Evolutionary conservation across 1,140 invertebrate species (phyloP).

Genomic region (Euura lappo): DNA sequence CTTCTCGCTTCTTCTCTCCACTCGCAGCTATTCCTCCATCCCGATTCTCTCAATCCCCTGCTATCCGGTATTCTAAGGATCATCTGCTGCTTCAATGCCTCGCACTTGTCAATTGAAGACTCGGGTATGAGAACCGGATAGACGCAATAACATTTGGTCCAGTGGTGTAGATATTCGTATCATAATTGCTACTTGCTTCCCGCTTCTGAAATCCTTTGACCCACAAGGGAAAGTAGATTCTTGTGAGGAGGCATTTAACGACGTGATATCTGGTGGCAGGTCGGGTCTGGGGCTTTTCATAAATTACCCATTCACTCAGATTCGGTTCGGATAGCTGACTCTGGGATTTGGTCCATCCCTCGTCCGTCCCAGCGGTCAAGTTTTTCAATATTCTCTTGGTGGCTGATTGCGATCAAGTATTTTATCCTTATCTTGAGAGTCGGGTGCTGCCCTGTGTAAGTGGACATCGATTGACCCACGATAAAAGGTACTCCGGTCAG

Average conservation of each 20-base stretch:
- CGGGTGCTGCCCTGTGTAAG: no score
- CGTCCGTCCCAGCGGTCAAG: background rate
- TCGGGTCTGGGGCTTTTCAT: background rate
- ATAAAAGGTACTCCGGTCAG: no score
- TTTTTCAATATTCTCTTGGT: background rate
- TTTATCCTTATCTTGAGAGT: no score
- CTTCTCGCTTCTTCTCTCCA: background rate
- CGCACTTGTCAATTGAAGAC: no score
- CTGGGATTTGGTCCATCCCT: background rate
- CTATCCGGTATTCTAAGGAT: background rate
- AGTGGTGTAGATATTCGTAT: no score
- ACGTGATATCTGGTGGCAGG: background rate
- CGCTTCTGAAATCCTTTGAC: no score
- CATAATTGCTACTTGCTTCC: no score
- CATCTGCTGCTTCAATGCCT: background rate
- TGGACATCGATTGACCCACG: no score
- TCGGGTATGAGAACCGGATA: no score
- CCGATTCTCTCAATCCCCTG: background rate
- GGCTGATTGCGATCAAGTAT: background rate
- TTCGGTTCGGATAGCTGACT: slow-evolving; percentile 1
- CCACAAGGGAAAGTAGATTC: no score
- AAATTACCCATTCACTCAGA: slow-evolving; percentile 3
- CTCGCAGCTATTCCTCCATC: background rate
- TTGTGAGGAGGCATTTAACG: background rate
- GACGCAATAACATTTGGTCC: no score